Evolutionary conservation across 1,140 invertebrate genomes (phyloP), one percentile per base, ranked within the genome.

Genomic region (Zaprionus capensis): DNA sequence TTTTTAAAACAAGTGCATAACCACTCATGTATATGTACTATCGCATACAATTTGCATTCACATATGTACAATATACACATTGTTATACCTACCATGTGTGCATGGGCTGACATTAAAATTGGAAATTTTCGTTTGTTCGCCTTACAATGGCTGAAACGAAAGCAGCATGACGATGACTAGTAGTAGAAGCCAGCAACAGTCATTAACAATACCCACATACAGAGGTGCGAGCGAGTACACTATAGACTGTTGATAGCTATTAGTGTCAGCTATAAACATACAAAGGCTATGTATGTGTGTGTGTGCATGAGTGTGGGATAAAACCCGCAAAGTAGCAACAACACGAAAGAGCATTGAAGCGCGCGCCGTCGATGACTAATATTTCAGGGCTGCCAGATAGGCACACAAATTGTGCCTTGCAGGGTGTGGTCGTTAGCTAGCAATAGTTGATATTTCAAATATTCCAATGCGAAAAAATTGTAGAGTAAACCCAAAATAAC

Each of bases 221-320:
- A 41, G n/a, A 26, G 62, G 75, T 58, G 64, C 44, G 71, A 77
- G 75, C 41, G 59, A 62, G 75, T 34, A 46, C 38, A 63, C 75
- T 62, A 58, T 20, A 63, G 26, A 24, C 12, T 44, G 38, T 51
- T 74, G 20, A 17, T 34, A 38, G 75, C 70, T 77, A 77, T 73
- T 73, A 77, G 75, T 77, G 75, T 77, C 71, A 77, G 70, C 41
- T 68, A 73, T 64, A 64, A 72, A 77, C 63, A 68, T 77, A 73
- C 62, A 67, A 46, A 55, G 49, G 36, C 7, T 34, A 24, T 61
- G 20, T 41, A 31, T 41, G 20, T n/a, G n/a, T n/a, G 49, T 70
- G 51, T 63, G 26, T 70, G 57, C n/a, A 5, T 63, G 64, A 63
- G 75, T 77, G 71, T 77, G 70, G 71, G 75, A 68, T 77, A 77